A percentile compares a stretch with the other conserved stretches of the same genome.
Conservation (phyloP, 2,888 invertebrate species). For the Ypsolopha sequella region DNA sequence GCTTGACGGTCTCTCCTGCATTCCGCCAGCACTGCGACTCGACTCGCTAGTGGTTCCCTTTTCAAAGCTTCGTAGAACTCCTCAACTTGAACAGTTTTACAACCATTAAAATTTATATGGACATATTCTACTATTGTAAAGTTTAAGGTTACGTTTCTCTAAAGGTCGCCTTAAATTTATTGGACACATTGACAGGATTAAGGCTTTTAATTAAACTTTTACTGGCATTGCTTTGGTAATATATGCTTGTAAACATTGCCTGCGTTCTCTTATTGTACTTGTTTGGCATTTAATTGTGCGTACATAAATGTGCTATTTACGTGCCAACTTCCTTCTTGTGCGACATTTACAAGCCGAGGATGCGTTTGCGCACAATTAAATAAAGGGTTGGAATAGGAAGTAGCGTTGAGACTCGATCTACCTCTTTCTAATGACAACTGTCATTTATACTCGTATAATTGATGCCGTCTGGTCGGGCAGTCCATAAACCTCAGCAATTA, state of each 20-base stretch:
- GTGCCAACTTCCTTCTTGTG: background rate
- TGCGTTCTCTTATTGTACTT: background rate
- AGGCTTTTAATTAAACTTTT: constrained; percentile 32
- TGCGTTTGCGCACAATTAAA: background rate
- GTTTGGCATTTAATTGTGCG: constrained; percentile 4
- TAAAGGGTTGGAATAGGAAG: no score
- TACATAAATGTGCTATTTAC: background rate
- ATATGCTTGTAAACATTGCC: background rate
- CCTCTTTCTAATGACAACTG: no score
- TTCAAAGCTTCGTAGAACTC: background rate
- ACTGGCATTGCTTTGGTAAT: constrained; percentile 6
- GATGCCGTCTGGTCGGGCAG: no score
- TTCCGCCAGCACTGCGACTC: background rate
- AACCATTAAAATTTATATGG: no score
- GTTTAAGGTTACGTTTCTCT: constrained; percentile 1
- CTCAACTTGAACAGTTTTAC: background rate
- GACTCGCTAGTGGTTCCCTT: background rate
- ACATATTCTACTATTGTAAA: background rate
- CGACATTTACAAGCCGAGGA: background rate
- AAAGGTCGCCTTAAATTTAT: constrained; percentile 27
- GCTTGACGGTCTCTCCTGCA: constrained; percentile 4
- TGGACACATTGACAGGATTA: constrained; percentile 22
- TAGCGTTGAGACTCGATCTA: no score
- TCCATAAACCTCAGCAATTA: no score
- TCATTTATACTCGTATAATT: no score